Conservation (phyloP, 2,113 vertebrate genomes). For the Grallaria varia region DNA sequence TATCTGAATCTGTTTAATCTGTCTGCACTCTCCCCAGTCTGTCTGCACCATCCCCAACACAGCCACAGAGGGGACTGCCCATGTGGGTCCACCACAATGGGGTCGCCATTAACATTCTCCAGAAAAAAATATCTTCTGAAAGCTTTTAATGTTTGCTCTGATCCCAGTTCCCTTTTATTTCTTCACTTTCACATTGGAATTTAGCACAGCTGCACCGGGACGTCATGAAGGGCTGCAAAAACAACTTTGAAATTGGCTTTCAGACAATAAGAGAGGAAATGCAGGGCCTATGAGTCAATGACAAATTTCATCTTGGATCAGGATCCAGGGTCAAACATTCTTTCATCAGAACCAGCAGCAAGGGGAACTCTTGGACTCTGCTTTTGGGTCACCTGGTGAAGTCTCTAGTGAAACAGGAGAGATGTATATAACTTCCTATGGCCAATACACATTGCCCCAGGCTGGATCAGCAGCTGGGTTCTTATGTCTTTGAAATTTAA, state of each 20-base stretch:
- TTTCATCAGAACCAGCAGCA: neutral
- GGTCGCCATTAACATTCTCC: neutral
- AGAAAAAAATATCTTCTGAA: neutral
- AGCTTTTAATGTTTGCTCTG: neutral
- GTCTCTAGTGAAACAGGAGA: neutral
- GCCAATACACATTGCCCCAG: neutral
- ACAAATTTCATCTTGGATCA: conserved; percentile 19
- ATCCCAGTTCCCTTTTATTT: neutral
- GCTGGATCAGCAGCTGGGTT: neutral
- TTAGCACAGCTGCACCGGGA: conserved; percentile 48
- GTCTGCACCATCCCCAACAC: neutral
- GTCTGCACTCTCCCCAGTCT: neutral
- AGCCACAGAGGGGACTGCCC: neutral
- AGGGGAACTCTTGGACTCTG: neutral
- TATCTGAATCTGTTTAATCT: neutral
- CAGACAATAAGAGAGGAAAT: conserved; percentile 53
- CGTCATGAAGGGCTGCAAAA: neutral
- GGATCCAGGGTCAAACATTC: conserved; percentile 28
- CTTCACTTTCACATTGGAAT: neutral
- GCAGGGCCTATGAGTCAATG: conserved; percentile 19
- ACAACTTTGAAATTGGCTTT: conserved; percentile 47
- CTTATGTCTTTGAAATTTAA: neutral
- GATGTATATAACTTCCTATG: neutral
- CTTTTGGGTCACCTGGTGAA: neutral
- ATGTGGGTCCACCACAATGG: neutral